phyloP scores from a whole-genome alignment of 2,113 vertebrate species.

The Motacilla alba region DNA sequence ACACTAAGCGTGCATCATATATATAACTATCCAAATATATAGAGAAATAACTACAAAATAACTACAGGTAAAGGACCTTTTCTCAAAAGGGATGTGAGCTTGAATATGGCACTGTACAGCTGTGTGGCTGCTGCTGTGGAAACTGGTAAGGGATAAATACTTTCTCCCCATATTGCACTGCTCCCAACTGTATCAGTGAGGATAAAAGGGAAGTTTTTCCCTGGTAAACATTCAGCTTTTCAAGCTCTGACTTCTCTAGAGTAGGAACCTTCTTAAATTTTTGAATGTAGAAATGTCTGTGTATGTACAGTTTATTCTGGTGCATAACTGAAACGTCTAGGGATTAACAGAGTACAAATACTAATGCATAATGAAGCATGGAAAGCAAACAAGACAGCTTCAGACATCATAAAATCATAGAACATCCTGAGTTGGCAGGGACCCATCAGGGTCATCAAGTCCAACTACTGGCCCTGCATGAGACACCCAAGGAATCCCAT shows the following conservation, averaged over 20 bases:
- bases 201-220: background rate
- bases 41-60: background rate
- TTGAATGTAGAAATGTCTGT: background rate
- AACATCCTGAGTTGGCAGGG: background rate
- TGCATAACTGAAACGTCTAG: background rate
- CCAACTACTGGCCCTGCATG: background rate
- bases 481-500: background rate
- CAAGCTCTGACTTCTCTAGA: background rate
- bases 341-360: background rate
- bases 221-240: background rate
- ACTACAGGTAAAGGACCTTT: background rate
- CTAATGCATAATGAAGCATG: background rate
- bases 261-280: background rate
- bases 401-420: background rate
- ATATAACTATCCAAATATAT: background rate
- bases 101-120: background rate
- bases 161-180: background rate
- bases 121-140: background rate
- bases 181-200: background rate
- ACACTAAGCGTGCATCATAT: no score
- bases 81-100: background rate
- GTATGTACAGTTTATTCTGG: background rate
- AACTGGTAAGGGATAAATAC: background rate
- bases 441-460: no score
- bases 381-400: background rate